Percentiles rank a stretch among this genome's conserved stretches.
These are phyloP conservation scores for Agrochola macilenta DNA, from an alignment of 2,888 invertebrate genomes.

Conservation along the genomic window DNA sequence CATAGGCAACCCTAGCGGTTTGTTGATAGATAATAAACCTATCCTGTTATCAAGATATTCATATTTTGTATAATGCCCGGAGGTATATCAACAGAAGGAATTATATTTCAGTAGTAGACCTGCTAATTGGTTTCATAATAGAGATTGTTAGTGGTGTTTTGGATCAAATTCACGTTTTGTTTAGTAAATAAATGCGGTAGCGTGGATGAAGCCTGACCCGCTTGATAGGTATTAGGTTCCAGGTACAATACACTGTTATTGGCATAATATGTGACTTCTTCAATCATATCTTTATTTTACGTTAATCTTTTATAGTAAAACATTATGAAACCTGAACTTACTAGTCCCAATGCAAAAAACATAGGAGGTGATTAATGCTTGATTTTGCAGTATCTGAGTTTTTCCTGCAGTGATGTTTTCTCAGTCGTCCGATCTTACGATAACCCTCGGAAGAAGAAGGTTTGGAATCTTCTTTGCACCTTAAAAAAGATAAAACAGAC, in stretches of 20 bases:
- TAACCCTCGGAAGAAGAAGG: neutral
- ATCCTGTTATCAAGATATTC: conserved; percentile 27
- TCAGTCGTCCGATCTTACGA: neutral
- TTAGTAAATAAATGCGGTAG: neutral
- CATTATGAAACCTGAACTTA: neutral
- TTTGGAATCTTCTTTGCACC: neutral
- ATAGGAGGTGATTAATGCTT: neutral
- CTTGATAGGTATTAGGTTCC: neutral
- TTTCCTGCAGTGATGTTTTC: neutral
- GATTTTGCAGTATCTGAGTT: neutral
- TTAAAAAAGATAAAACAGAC: neutral
- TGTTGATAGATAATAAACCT: conserved; percentile 15
- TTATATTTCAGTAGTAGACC: conserved; percentile 14
- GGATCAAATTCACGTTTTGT: conserved; percentile 3
- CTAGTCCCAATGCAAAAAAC: neutral
- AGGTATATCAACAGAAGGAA: conserved; percentile 9
- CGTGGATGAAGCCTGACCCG: neutral
- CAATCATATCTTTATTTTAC: neutral
- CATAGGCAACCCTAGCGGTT: neutral
- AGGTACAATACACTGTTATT: neutral
- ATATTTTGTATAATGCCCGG: conserved; percentile 11
- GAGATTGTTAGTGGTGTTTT: conserved; percentile 11
- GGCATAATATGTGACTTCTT: no score
- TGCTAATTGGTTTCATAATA: conserved; percentile 26
- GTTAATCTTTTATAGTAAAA: neutral